Evolutionary conservation across 2,888 invertebrate species (phyloP).

Genomic region (Caenorhabditis drosophilae): DNA sequence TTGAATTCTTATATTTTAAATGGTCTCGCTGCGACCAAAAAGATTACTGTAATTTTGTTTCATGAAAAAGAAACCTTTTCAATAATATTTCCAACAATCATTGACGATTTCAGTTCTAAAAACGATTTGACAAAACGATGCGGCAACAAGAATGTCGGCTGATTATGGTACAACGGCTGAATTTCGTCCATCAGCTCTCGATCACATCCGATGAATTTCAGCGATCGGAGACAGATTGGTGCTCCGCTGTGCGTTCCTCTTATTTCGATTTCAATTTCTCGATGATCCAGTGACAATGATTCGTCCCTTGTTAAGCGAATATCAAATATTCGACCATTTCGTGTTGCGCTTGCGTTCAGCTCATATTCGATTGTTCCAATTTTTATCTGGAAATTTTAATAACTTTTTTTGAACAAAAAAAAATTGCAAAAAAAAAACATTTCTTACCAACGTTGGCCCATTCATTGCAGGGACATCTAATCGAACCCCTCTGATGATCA

Average conservation of each 20-base stretch:
- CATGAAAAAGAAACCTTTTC: background rate
- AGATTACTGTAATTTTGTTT: background rate
- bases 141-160: conserved; percentile 14
- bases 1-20: background rate
- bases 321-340: conserved; percentile 25
- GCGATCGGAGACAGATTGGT: conserved; percentile 5
- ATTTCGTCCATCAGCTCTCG: conserved; percentile 24
- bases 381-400: background rate
- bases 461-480: background rate
- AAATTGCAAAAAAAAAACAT: no score
- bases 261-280: conserved; percentile 12
- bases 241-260: conserved; percentile 1
- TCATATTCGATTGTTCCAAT: no score
- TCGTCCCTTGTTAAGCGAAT: conserved; percentile 26
- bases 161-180: conserved; percentile 19
- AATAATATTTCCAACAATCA: no score
- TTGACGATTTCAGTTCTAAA: conserved; percentile 9
- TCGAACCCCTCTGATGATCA: conserved; percentile 2
- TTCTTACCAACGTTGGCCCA: no score
- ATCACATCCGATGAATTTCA: conserved; percentile 23
- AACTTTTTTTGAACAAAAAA: background rate
- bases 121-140: conserved; percentile 7
- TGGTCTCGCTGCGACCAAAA: background rate
- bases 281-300: conserved; percentile 15
- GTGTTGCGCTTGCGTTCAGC: no score